These are phyloP conservation scores for Keiferia lycopersicella DNA, from an alignment of 2,888 invertebrate species.

Conservation along the genomic window DNA sequence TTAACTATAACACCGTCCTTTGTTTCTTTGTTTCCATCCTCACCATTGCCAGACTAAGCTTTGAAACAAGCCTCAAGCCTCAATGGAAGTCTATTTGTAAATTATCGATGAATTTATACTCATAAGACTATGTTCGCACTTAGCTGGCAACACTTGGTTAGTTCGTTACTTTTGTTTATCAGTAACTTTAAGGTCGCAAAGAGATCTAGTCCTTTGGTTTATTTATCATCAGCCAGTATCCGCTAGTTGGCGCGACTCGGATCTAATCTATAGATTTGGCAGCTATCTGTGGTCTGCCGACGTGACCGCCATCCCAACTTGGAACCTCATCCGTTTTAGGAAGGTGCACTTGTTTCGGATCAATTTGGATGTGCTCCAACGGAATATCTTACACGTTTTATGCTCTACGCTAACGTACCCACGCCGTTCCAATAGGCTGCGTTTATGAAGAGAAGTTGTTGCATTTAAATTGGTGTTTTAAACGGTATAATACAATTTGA, in stretches of 20 bases:
- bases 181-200: not conserved
- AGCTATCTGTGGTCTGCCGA: slow-evolving; percentile 13
- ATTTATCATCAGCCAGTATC: not conserved
- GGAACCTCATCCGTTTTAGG: slow-evolving; percentile 14
- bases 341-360: slow-evolving; percentile 20
- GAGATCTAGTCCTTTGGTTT: not conserved
- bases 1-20: too few relatives aligned
- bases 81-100: too few relatives aligned
- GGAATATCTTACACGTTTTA: slow-evolving; percentile 17
- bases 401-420: not conserved
- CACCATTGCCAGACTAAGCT: too few relatives aligned
- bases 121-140: too few relatives aligned
- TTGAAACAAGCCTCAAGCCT: too few relatives aligned
- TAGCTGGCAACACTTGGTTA: not conserved
- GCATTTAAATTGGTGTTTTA: not conserved
- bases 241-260: slow-evolving; percentile 6
- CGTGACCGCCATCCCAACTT: slow-evolving; percentile 18
- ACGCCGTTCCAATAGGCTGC: not conserved
- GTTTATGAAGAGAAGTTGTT: not conserved
- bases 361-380: slow-evolving; percentile 8
- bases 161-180: not conserved
- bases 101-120: too few relatives aligned
- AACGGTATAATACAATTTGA: too few relatives aligned
- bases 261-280: slow-evolving; percentile 16
- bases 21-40: too few relatives aligned